Conservation (phyloP, 2,888 invertebrate genomes). For the Gymnocheta viridis region DNA sequence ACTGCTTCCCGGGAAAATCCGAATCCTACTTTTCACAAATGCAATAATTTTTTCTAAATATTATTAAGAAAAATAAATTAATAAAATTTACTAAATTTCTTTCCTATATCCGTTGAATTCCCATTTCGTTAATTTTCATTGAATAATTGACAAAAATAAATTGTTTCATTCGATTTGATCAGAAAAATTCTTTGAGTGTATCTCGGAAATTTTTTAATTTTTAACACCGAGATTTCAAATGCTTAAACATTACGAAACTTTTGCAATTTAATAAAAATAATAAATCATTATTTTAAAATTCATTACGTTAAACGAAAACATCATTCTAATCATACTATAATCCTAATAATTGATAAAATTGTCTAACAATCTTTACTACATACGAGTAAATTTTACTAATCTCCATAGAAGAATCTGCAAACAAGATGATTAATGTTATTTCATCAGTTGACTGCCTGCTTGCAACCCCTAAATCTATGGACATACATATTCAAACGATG, state of each 20-base stretch:
- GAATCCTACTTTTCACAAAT: too few species aligned
- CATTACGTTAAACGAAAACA: slow-evolving; percentile 1
- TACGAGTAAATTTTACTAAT: slow-evolving; percentile 2
- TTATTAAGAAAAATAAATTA: too few species aligned
- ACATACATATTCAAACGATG: slow-evolving; percentile 25
- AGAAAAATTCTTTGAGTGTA: background rate
- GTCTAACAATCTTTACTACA: background rate
- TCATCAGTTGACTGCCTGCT: slow-evolving; percentile 25
- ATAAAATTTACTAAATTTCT: too few species aligned
- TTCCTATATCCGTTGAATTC: too few species aligned
- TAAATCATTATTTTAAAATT: background rate
- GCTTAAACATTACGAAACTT: too few species aligned
- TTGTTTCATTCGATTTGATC: too few species aligned
- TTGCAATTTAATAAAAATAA: background rate
- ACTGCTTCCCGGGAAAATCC: too few species aligned
- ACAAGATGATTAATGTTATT: slow-evolving; percentile 55
- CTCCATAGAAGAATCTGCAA: slow-evolving; percentile 49
- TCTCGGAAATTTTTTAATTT: background rate
- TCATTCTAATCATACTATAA: slow-evolving; percentile 19
- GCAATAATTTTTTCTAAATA: too few species aligned
- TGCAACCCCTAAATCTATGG: slow-evolving; percentile 53
- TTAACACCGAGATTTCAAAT: too few species aligned
- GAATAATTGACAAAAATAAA: too few species aligned
- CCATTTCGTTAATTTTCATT: too few species aligned
- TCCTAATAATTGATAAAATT: slow-evolving; percentile 50